Evolutionary conservation across 2,113 vertebrate genomes (phyloP), one percentile per base, ranked within the genome.

Genomic region (Asarcornis scutulata): DNA sequence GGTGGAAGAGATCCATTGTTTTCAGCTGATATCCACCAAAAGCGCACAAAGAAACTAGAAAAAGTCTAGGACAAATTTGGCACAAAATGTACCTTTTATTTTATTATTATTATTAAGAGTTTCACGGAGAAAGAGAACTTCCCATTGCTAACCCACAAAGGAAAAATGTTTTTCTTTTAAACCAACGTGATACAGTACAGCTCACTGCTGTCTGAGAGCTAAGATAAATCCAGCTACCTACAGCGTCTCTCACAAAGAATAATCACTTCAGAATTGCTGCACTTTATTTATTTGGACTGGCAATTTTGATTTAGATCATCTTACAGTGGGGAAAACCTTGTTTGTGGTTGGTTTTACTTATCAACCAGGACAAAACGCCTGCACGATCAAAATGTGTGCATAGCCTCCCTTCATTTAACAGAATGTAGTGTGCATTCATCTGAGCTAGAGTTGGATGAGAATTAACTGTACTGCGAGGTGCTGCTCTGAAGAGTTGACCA

Each of bases 201-300:
- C 91, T 79, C 79, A 82, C 52, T 34, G 62, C 69, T 84, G 86
- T 56, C 83, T 93, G 79, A 95, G 86, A 91, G 85, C 58, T 23
- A 60, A 79, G 77, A 91, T 84, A 97, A 94, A 94, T 69, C 88
- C 73, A 91, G 88, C 91, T 93, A 88, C 82, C 94, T 71, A 82
- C 83, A 36, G 88, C 42, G 93, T 89, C 90, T 64, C 89, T 88
- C 87, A 91, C 58, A 93, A 87, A 93, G 80, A 97, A 74, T 84
- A 96, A 97, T 94, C 68, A 91, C 88, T 89, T 89, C 83, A 91
- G 71, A 94, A 84, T 69, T 89, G 83, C 75, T 93, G 80, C 58
- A 59, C n/a, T 96, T 94, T 91, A 86, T 88, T 92, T 94, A 94
- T 93, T 96, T 95, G 91, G 77, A 63, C 38, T 90, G 66, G 83